Percentiles rank a stretch among this genome's conserved stretches.
Conservation (phyloP, 2,888 invertebrate genomes). For the Pheosia gnoma region DNA sequence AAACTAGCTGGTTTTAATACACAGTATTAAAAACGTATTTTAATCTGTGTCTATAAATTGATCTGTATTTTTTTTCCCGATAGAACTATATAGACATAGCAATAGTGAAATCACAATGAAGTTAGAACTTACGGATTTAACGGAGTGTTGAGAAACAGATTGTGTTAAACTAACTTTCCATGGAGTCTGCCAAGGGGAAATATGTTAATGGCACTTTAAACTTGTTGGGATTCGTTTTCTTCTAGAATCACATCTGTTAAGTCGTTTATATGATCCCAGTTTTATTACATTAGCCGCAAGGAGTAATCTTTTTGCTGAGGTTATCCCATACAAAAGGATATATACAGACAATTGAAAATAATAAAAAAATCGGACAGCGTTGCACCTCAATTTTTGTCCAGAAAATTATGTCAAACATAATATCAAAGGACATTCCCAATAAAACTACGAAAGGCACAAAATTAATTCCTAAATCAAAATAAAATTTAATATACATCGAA, state of each 20-base stretch:
- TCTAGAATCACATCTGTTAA: conserved; percentile 34
- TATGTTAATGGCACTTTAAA: conserved; percentile 51
- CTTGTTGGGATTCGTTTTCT: conserved; percentile 50
- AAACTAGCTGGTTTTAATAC: too few relatives aligned
- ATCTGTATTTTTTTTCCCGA: neutral
- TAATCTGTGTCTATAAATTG: too few relatives aligned
- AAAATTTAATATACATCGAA: too few relatives aligned
- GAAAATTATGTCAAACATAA: too few relatives aligned
- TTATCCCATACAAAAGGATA: too few relatives aligned
- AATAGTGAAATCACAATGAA: conserved; percentile 30
- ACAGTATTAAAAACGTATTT: too few relatives aligned
- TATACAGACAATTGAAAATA: too few relatives aligned
- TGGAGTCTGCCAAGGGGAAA: conserved; percentile 39
- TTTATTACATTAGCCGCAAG: conserved; percentile 2
- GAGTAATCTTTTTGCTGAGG: neutral
- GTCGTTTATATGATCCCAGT: conserved; percentile 31
- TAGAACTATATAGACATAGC: neutral
- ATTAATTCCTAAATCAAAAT: too few relatives aligned
- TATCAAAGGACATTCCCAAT: too few relatives aligned
- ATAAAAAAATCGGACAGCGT: too few relatives aligned
- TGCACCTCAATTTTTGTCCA: too few relatives aligned
- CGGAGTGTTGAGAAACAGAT: conserved; percentile 45
- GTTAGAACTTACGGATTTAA: conserved; percentile 31
- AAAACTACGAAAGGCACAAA: too few relatives aligned
- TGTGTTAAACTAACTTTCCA: conserved; percentile 43